Percentiles rank a stretch among this genome's conserved stretches.
Conservation (phyloP, 2,888 invertebrate genomes). For the Bibio marci region DNA sequence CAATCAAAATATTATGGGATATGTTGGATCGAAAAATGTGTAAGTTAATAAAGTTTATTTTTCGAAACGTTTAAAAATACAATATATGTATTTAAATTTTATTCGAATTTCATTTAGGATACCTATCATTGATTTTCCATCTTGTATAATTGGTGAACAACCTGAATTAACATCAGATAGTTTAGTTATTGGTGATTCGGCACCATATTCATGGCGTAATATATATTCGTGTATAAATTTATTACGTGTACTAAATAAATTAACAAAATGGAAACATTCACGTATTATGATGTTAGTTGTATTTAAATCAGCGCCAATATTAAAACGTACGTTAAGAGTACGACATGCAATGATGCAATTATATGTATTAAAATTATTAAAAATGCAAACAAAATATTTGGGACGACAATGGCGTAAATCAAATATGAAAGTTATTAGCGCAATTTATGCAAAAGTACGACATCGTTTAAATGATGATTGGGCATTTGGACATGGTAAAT, state of each 20-base stretch:
- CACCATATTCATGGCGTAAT: constrained; percentile 92
- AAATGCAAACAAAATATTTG: constrained; percentile 99
- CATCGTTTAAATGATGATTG: constrained; percentile 97
- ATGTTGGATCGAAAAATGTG: constrained; percentile 86
- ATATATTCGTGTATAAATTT: constrained; percentile 96
- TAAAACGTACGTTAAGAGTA: constrained; percentile 90
- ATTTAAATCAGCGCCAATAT: constrained; percentile 96
- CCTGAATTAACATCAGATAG: constrained; percentile 85
- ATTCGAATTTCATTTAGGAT: constrained; percentile 42
- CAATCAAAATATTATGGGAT: constrained; percentile 91
- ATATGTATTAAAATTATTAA: constrained; percentile 90
- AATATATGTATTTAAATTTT: too few relatives aligned
- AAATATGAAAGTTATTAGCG: constrained; percentile 99
- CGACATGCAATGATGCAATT: constrained; percentile 94
- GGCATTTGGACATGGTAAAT: constrained; percentile 89
- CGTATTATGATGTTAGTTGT: constrained; percentile 98
- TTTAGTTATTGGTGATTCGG: constrained; percentile 67
- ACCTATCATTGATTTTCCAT: constrained; percentile 86
- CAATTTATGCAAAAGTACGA: constrained; percentile 93
- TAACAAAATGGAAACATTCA: constrained; percentile 99
- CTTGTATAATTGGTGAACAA: constrained; percentile 88
- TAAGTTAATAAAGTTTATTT: constrained; percentile 24
- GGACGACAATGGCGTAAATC: constrained; percentile 98
- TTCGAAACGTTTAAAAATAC: neutral
- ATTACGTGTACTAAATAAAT: constrained; percentile 87